These are phyloP conservation scores for Puntigrus tetrazona DNA, from an alignment of 2,113 vertebrate genomes.

Conservation along the genomic window DNA sequence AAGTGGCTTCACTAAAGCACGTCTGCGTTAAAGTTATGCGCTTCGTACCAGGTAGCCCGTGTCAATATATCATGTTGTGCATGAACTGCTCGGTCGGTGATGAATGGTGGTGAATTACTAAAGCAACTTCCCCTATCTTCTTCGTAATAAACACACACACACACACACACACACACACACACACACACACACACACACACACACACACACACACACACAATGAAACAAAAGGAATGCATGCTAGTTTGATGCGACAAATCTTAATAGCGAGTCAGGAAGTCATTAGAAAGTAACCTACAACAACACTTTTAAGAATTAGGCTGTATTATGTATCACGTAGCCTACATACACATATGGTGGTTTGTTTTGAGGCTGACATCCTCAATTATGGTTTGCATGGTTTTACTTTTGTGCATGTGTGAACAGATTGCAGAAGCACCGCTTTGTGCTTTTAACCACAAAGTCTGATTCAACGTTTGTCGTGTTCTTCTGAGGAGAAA, in stretches of 20 bases:
- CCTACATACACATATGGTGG: neutral
- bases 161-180: neutral
- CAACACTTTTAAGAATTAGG: neutral
- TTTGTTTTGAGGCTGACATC: neutral
- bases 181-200: neutral
- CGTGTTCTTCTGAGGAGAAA: neutral
- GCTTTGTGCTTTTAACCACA: neutral
- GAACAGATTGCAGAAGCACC: neutral
- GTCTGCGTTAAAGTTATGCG: neutral
- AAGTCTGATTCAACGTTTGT: neutral
- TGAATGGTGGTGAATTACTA: neutral
- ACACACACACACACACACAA: neutral
- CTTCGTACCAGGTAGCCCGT: constrained; percentile 7
- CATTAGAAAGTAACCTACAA: neutral
- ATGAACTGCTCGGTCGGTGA: neutral
- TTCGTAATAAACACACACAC: neutral
- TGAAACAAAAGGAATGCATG: neutral
- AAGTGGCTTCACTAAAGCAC: constrained; percentile 3
- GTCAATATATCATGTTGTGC: neutral
- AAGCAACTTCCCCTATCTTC: neutral
- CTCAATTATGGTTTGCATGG: neutral
- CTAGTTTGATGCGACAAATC: neutral
- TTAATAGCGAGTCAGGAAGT: neutral
- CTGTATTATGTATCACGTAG: neutral
- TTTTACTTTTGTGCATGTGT: neutral